Base-by-base conservation (phyloP, 2,113 vertebrate genomes). In the Australoheros scitulus region DNA sequence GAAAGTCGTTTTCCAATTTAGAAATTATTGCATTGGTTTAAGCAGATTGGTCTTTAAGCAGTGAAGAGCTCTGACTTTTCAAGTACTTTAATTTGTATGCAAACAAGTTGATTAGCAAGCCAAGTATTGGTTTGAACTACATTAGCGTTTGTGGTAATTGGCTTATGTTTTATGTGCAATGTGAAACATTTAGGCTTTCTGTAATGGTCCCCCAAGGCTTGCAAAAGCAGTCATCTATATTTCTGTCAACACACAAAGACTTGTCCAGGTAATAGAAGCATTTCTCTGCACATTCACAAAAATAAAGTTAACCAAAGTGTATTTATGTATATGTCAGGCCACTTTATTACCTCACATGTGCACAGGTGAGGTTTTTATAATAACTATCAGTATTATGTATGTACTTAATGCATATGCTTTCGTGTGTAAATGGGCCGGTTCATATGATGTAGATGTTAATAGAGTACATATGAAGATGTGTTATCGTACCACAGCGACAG, bases 401-500 rank as follows among this genome's bases (percentile, higher is more conserved):
- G n/a, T 34, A 76, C 9, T 41, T 63, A 4, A 47, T 76, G 34
- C 32, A 26, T 29, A 34, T 26, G 32, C 52, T 41, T 7, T 18
- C 17, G 18, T 61, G 22, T 78, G 20, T 26, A 52, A 70, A 29
- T 50, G 55, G 7, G 14, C 22, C 24, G 29, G 14, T 20, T 50
- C 26, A 36, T 1, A 17, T 14, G 32, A 8, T 24, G 2, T 3
- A 1, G 11, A 10, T 43, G 20, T 13, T 61, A 18, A n/a, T 79
- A 70, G 9, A 50, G 22, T 50, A 76, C 1, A 18, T 13, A 22
- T 15, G 36, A 41, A 76, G 58, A 10, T 32, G 22, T 15, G 36
- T 80, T 2, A 11, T 50, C 97, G 95, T 93, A 99, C 98, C 98
- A 86, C 98, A 99, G 93, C 98, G 98, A 95, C 98, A 99, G 1